Evolutionary conservation across 2,797 vertebrate species (phyloP).

Genomic region (Sparidentex hasta): DNA sequence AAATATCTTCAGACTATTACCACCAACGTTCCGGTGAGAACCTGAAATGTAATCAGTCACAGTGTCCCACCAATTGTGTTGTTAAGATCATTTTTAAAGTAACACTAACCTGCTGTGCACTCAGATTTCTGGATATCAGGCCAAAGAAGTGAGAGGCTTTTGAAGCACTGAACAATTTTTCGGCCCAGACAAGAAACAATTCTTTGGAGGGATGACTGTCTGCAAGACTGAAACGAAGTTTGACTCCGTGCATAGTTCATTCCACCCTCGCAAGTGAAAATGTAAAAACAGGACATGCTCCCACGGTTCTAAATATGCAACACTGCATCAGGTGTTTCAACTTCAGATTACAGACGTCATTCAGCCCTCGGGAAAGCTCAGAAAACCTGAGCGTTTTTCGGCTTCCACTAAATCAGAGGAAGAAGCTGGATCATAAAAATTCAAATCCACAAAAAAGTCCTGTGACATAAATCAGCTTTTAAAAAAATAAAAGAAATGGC

Average conservation of each 20-base stretch:
- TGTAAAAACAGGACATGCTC: background rate
- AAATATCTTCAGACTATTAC: background rate
- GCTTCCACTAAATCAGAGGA: background rate
- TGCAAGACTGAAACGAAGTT: background rate
- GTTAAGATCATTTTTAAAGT: conserved; percentile 14
- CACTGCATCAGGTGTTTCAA: background rate
- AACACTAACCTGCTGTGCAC: background rate
- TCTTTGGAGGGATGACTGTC: background rate
- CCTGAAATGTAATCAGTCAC: background rate
- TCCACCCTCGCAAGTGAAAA: background rate
- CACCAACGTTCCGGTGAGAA: background rate
- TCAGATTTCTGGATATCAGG: background rate
- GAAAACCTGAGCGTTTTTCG: background rate
- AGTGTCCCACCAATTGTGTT: background rate
- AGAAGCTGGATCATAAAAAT: too few relatives aligned
- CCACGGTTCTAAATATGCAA: background rate
- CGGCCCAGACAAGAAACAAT: background rate
- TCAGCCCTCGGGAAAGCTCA: background rate
- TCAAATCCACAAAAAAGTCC: too few relatives aligned
- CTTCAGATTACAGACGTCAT: background rate
- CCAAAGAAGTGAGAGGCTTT: conserved; percentile 5
- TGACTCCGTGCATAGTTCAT: background rate
- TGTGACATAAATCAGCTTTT: too few relatives aligned
- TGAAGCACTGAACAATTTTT: background rate
- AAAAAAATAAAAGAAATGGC: too few relatives aligned